These are phyloP conservation scores for Pangasianodon hypophthalmus DNA, from an alignment of 2,113 vertebrate species.

Conservation along the genomic window DNA sequence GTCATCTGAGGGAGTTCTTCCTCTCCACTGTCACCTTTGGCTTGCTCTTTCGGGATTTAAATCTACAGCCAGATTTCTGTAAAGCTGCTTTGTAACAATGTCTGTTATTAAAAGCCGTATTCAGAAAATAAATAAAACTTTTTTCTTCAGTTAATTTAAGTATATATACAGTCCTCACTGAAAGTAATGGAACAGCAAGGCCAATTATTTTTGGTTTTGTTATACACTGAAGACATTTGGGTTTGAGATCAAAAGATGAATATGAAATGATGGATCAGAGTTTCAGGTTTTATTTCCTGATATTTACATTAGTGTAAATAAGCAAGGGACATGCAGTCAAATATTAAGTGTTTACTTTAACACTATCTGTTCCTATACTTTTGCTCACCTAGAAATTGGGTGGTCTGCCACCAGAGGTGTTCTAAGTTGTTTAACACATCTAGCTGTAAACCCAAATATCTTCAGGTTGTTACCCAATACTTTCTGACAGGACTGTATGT, in stretches of 20 bases:
- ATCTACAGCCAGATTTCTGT: not conserved
- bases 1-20: too few species aligned
- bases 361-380: not conserved
- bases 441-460: not conserved
- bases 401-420: too few species aligned
- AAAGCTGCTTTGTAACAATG: not conserved
- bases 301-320: not conserved
- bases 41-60: not conserved
- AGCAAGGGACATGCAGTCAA: not conserved
- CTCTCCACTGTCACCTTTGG: not conserved
- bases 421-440: not conserved
- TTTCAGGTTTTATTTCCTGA: not conserved
- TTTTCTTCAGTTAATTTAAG: not conserved
- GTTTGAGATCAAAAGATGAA: not conserved
- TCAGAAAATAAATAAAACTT: not conserved
- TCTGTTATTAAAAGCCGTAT: not conserved
- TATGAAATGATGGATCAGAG: not conserved
- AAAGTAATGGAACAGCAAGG: not conserved
- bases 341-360: not conserved
- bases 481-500: not conserved
- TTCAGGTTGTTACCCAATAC: not conserved
- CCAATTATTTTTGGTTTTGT: too few species aligned
- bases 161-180: not conserved
- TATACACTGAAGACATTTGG: not conserved
- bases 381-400: too few species aligned